Evolutionary conservation across 1,140 invertebrate genomes (phyloP).

Genomic region (Glossosoma conforme): DNA sequence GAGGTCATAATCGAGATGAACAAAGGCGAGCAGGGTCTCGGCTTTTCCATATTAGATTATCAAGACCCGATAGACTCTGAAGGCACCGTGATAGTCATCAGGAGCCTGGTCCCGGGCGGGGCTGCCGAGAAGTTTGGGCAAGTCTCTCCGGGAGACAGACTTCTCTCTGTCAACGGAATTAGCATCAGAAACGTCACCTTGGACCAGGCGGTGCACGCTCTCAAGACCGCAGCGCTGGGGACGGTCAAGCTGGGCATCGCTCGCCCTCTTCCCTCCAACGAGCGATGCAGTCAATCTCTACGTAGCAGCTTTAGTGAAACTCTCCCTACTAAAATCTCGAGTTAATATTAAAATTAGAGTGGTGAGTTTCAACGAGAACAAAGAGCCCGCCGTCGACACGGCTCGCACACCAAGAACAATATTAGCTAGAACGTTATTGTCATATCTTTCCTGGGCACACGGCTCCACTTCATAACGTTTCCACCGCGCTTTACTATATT

Average conservation of each 20-base stretch:
- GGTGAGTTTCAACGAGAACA: too few species aligned
- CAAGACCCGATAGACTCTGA: constrained; percentile 83
- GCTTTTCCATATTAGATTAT: constrained; percentile 94
- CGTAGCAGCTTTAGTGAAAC: constrained; percentile 35
- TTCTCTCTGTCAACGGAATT: constrained; percentile 83
- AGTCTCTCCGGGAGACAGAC: constrained; percentile 85
- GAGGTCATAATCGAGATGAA: constrained; percentile 80
- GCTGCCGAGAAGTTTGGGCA: constrained; percentile 83
- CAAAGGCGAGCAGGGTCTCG: constrained; percentile 87
- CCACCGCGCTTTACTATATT: too few species aligned
- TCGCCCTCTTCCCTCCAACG: constrained; percentile 40
- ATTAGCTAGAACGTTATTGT: too few species aligned
- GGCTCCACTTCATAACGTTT: too few species aligned
- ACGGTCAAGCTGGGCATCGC: constrained; percentile 70
- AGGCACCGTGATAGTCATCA: constrained; percentile 90
- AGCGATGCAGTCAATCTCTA: constrained; percentile 40
- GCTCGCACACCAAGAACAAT: too few species aligned
- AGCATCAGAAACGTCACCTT: constrained; percentile 83
- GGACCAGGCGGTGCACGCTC: constrained; percentile 84
- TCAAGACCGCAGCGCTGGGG: constrained; percentile 81
- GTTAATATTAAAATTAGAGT: constrained; percentile 26
- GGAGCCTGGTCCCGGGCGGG: constrained; percentile 88
- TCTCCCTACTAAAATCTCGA: constrained; percentile 21
- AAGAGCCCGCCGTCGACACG: neutral
- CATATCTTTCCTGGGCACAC: constrained; percentile 8